Evolutionary conservation across 2,113 vertebrate genomes (phyloP).

Genomic region (Felis chaus): DNA sequence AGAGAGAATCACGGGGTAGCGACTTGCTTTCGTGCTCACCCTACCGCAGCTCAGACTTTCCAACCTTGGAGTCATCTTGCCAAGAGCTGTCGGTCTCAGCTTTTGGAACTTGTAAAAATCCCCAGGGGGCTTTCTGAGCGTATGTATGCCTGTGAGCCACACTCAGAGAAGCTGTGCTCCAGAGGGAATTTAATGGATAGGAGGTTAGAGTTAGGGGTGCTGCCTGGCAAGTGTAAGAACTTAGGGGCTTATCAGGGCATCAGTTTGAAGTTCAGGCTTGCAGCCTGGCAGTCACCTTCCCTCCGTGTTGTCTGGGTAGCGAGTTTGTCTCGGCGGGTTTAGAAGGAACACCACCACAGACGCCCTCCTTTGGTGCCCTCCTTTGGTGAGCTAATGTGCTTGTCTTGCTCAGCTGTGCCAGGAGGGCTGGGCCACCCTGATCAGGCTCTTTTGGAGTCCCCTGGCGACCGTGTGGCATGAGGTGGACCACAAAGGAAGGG

Average conservation of each 20-base stretch:
- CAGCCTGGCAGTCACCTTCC: not conserved
- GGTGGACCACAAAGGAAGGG: not conserved
- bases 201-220: not conserved
- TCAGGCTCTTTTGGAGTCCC: not conserved
- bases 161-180: too few species aligned
- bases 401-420: not conserved
- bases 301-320: not conserved
- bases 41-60: not conserved
- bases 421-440: not conserved
- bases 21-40: not conserved
- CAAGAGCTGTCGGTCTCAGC: not conserved
- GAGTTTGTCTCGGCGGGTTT: not conserved
- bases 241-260: rapidly evolving
- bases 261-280: not conserved
- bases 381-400: not conserved
- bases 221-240: not conserved
- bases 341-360: not conserved
- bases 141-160: not conserved
- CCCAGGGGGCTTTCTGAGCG: not conserved
- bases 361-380: not conserved
- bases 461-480: rapidly evolving
- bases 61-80: not conserved
- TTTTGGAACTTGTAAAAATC: not conserved
- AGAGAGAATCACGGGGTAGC: not conserved
- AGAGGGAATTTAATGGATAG: not conserved